Evolutionary conservation across 2,113 vertebrate genomes (phyloP).

Genomic region (Thryonomys swinderianus): DNA sequence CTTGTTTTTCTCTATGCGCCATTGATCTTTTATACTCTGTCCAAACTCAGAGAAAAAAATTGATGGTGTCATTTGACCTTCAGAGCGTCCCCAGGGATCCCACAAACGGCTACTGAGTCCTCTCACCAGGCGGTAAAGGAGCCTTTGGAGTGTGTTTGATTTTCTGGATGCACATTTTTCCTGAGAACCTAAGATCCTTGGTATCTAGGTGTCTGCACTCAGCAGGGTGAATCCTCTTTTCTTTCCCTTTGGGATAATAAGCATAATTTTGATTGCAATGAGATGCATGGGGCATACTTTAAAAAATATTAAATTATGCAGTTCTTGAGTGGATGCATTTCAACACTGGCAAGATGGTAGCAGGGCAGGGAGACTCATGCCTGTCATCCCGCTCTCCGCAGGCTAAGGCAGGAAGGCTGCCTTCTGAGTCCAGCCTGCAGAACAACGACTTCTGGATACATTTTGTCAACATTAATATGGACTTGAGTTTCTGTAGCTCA

Average conservation of each 20-base stretch:
- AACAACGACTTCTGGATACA: background rate
- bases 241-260: background rate
- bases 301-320: background rate
- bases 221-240: background rate
- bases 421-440: no score
- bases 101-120: background rate
- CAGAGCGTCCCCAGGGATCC: background rate
- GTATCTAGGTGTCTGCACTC: background rate
- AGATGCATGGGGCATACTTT: background rate
- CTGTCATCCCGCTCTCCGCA: background rate
- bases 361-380: background rate
- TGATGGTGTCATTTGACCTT: background rate
- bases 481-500: background rate
- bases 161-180: background rate
- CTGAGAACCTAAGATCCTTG: background rate
- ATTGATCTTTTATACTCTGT: constrained; percentile 32
- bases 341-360: background rate
- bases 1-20: background rate
- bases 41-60: constrained; percentile 30
- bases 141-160: background rate
- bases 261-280: background rate
- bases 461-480: background rate
- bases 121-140: background rate
- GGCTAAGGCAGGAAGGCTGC: background rate
- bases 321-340: background rate